These are phyloP conservation scores for Drosophila birchii DNA, from an alignment of 2,888 invertebrate species.

Conservation along the genomic window DNA sequence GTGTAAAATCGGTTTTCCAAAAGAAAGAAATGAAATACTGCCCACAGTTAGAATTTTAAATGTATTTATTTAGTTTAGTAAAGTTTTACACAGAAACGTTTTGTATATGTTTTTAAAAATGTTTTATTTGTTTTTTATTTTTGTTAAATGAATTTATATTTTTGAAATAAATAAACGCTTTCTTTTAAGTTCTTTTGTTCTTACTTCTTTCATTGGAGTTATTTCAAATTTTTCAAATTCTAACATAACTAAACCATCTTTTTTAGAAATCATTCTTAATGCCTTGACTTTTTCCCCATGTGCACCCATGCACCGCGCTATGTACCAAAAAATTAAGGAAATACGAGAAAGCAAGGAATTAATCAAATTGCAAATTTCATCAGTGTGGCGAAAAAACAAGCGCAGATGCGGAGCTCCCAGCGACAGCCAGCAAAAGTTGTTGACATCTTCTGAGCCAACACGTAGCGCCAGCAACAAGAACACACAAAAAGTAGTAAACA, in stretches of 20 bases:
- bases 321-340: slow-evolving; percentile 24
- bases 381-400: slow-evolving; percentile 52
- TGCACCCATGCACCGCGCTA: slow-evolving; percentile 17
- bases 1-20: too few relatives aligned
- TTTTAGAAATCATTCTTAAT: not conserved
- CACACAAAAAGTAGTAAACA: slow-evolving; percentile 64
- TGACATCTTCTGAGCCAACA: slow-evolving; percentile 77
- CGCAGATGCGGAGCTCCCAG: slow-evolving; percentile 33
- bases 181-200: too few relatives aligned
- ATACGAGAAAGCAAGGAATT: slow-evolving; percentile 13
- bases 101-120: too few relatives aligned
- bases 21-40: not conserved
- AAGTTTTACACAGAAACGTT: too few relatives aligned
- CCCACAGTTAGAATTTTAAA: not conserved
- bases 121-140: too few relatives aligned
- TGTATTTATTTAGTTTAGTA: too few relatives aligned
- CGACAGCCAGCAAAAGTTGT: slow-evolving; percentile 59
- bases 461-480: slow-evolving; percentile 56
- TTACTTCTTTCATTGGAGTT: too few relatives aligned
- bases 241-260: too few relatives aligned
- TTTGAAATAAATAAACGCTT: too few relatives aligned
- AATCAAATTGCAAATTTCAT: slow-evolving; percentile 61
- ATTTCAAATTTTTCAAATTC: too few relatives aligned
- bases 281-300: not conserved
- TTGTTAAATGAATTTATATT: too few relatives aligned